Evolutionary conservation across 2,888 invertebrate species (phyloP), one percentile per base, ranked within the genome.

Genomic region (Lysandra coridon): DNA sequence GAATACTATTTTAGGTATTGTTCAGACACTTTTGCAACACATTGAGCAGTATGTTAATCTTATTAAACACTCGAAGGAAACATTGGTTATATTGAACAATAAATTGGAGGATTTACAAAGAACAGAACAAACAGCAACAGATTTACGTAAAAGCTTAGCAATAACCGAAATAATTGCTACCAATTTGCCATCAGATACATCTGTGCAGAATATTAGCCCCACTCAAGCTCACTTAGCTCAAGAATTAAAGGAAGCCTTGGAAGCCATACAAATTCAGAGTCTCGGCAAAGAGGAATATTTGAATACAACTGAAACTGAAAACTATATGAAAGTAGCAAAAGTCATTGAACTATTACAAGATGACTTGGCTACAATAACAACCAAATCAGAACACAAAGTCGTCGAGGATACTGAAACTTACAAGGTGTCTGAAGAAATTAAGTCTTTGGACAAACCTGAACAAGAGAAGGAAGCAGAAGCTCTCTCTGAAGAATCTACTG

Each of bases 11-110:
- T 49, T 5, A 75, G 75, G 12, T 53, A 53, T 84, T 85, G 82
- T 80, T 86, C 33, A 82, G 86, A 82, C 86, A 40, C 84, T 92
- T 10, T 79, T 90, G 79, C 84, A 89, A 77, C 88, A 90, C 77
- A 89, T 93, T 44, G 89, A 92, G 78, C 87, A 90, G 81, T 92
- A 91, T 78, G 89, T 92, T 80, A 89, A 92, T 82, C 82, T 91
- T 6, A 87, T 90, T 79, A 90, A 92, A 87, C 88, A 88, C 49
- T 86, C 91, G 12, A 49, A 75, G 17, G 89, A 90, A 85, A 91
- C 91, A 87, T 86, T 89, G 80, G 88, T 88, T 14, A 87, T 88
- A 57, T 80, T 64, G 10, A 30, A 89, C 6, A 85, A 90, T 62
- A 87, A 88, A 79, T 82, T 89, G 60, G 88, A 91, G 73, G 85